phyloP scores from a whole-genome alignment of 2,113 vertebrate genomes.

The Proterorhinus semilunaris region DNA sequence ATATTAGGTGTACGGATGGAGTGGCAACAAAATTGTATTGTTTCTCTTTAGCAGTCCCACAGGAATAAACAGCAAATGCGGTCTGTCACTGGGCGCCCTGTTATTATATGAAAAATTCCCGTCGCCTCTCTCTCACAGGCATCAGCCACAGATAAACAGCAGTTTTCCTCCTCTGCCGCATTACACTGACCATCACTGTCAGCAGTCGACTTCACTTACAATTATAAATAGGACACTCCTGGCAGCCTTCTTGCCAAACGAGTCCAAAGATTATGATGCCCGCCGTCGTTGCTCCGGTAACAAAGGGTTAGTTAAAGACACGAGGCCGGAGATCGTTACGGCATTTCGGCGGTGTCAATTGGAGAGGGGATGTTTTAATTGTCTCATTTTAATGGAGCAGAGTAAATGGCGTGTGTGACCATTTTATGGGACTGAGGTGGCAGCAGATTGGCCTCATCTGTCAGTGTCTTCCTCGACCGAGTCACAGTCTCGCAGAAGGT shows the following conservation, averaged over 20 bases:
- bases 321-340: conserved; percentile 10
- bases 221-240: conserved; percentile 19
- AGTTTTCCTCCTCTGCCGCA: conserved; percentile 7
- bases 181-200: conserved; percentile 18
- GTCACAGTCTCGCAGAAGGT: conserved; percentile 38
- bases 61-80: background rate
- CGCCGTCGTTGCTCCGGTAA: conserved; percentile 40
- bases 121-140: conserved; percentile 13
- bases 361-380: conserved; percentile 32
- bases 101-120: conserved; percentile 1
- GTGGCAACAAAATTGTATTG: conserved; percentile 1
- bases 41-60: background rate
- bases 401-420: conserved; percentile 32
- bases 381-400: conserved; percentile 23
- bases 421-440: conserved; percentile 11
- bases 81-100: background rate
- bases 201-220: conserved; percentile 16
- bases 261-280: conserved; percentile 1
- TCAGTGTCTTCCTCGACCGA: conserved; percentile 33
- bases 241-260: conserved; percentile 12
- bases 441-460: conserved; percentile 31
- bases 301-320: conserved; percentile 33
- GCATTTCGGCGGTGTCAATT: conserved; percentile 22
- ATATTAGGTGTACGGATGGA: background rate
- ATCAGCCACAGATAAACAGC: background rate